Base-by-base conservation (phyloP, 2,113 vertebrate genomes). In the Okapia johnstoni region DNA sequence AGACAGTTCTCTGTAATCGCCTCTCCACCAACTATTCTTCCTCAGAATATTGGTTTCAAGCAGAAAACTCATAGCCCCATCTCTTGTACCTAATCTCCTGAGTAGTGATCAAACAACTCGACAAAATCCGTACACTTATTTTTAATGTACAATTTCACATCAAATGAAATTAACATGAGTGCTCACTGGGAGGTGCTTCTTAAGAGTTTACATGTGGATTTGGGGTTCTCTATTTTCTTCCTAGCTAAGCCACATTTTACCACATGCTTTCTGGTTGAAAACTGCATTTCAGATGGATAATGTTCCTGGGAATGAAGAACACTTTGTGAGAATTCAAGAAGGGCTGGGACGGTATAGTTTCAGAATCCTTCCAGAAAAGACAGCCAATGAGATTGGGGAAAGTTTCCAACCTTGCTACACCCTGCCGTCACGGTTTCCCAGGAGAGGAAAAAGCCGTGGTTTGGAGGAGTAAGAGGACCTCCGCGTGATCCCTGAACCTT, bases 101-200 rank as follows among this genome's bases (percentile, higher is more conserved):
- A 55, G 5, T 1, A 88, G 12, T 61, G 77, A 70, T 55, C 46
- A 92, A 94, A 88, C 10, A 85, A 85, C 28, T 76, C 70, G 76
- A 85, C 46, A 83, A 94, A 96, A 83, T 92, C 46, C 58, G 48
- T 85, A n/a, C 13, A 70, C 84, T 88, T 92, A 73, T 91, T 83
- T 97, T 86, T 89, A 95, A 83, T 73, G 10, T 77, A 16, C 52
- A 85, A 88, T 73, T 93, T 94, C 79, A 85, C 30, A 84, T 33
- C 1, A 77, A 91, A 84, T 48, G 17, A 94, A 95, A 73, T 30
- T 25, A 96, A 61, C 36, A 93, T 28, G 21, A 43, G 89, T 90
- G 15, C 12, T 86, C 73, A 4, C 87, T 61, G 21, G 15, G 33
- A 86, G 80, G 26, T 30, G 5, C 9, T 84, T 33, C 55, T 80